Percentiles rank a stretch among this genome's conserved stretches.
phyloP scores from a whole-genome alignment of 2,113 vertebrate genomes.

The Potamarius usumacintae region DNA sequence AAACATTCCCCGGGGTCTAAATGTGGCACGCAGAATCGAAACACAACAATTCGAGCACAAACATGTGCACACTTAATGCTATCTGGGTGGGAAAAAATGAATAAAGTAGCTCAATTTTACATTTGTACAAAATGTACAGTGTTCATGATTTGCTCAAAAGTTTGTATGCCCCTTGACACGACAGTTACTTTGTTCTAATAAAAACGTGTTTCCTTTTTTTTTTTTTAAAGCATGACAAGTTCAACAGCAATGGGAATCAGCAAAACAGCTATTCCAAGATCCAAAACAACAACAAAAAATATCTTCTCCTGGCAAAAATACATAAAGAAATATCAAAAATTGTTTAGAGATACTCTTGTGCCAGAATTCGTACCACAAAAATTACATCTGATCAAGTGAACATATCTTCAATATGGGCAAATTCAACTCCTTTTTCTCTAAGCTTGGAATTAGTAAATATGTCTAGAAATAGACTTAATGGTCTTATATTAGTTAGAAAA shows the following conservation, averaged over 20 bases:
- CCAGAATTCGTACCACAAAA: neutral
- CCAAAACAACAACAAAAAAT: neutral
- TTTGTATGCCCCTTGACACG: neutral
- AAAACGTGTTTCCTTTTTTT: neutral
- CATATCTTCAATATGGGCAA: neutral
- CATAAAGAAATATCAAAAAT: neutral
- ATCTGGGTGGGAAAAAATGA: neutral
- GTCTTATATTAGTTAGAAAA: neutral
- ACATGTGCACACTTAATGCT: neutral
- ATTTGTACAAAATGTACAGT: neutral
- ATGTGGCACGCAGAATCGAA: slow-evolving; percentile 58
- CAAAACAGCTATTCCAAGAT: neutral
- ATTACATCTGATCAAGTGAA: neutral
- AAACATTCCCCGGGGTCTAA: slow-evolving; percentile 65
- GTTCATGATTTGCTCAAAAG: neutral
- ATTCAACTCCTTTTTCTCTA: neutral
- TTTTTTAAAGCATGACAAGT: neutral
- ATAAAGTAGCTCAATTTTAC: neutral
- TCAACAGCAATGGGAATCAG: neutral
- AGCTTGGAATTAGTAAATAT: no score
- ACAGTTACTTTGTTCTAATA: neutral
- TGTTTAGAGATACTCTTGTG: neutral
- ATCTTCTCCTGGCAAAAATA: neutral
- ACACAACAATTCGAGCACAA: neutral
- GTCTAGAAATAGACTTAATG: neutral